phyloP scores from a whole-genome alignment of 2,888 invertebrate species.

The Lycophotia porphyrea region DNA sequence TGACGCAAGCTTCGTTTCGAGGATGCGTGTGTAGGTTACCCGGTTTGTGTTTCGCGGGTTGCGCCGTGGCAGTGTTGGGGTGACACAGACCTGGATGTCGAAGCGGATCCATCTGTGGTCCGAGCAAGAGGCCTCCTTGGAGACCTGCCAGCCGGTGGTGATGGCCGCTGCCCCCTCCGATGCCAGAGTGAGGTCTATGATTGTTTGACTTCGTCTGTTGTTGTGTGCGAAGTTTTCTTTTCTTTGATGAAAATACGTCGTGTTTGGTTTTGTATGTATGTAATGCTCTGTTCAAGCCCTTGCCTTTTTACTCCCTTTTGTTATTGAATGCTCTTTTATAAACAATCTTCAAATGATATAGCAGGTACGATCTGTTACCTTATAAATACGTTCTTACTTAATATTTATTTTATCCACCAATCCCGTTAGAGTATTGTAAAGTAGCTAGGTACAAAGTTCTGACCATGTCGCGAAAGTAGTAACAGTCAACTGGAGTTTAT shows the following conservation, averaged over 20 bases:
- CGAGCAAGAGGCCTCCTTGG: too few species aligned
- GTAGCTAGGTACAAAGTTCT: conserved; percentile 13
- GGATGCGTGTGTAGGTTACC: too few species aligned
- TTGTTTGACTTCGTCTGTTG: too few species aligned
- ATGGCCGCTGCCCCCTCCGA: too few species aligned
- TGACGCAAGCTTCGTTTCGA: too few species aligned
- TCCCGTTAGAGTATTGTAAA: background rate
- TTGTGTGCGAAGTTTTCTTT: background rate
- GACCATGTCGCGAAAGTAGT: conserved; percentile 52
- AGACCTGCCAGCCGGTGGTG: too few species aligned
- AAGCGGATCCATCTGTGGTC: too few species aligned
- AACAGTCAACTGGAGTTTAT: conserved; percentile 53
- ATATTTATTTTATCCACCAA: background rate
- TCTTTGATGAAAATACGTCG: background rate
- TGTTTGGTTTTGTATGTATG: background rate
- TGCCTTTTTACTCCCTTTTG: background rate
- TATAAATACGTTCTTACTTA: background rate
- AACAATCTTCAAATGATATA: background rate
- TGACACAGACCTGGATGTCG: too few species aligned
- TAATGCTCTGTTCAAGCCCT: background rate
- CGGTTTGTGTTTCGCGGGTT: too few species aligned
- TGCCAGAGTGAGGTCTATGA: too few species aligned
- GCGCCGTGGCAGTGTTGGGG: too few species aligned
- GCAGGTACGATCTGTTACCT: background rate
- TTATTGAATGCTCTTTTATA: background rate